Conservation (phyloP, 2,888 invertebrate genomes). For the Halictus quadricinctus region DNA sequence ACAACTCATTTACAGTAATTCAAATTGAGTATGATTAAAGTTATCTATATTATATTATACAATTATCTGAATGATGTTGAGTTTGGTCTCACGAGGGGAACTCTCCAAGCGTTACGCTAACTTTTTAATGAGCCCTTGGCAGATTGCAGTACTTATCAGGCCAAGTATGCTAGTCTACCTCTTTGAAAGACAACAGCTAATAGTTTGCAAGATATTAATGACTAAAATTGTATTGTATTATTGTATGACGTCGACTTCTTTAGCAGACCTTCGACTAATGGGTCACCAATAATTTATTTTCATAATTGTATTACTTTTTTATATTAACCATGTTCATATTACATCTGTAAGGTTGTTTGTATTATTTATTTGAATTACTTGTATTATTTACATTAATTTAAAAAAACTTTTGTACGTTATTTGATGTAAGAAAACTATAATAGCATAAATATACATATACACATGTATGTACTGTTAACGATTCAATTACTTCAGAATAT, state of each 20-base stretch:
- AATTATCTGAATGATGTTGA: slow-evolving; percentile 14
- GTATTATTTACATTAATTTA: too few species aligned
- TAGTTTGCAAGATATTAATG: slow-evolving; percentile 6
- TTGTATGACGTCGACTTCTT: background rate
- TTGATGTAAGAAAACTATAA: too few species aligned
- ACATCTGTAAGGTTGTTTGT: background rate
- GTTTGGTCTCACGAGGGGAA: slow-evolving; percentile 1
- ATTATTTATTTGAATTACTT: too few species aligned
- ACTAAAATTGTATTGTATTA: background rate
- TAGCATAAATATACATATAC: too few species aligned
- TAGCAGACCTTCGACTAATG: background rate
- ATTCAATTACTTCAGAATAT: too few species aligned
- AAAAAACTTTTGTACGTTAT: too few species aligned
- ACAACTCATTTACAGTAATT: background rate
- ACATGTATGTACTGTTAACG: too few species aligned
- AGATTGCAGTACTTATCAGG: slow-evolving; percentile 10
- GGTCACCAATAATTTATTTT: background rate
- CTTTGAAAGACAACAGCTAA: background rate
- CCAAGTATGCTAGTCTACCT: slow-evolving; percentile 5
- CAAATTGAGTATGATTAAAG: slow-evolving; percentile 5
- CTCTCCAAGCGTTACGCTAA: slow-evolving; percentile 4
- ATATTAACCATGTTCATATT: background rate
- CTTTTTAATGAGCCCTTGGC: slow-evolving; percentile 16
- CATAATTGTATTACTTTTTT: background rate
- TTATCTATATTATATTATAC: slow-evolving; percentile 14